Conservation (phyloP, 2,888 invertebrate genomes). For the Ochropacha duplaris region DNA sequence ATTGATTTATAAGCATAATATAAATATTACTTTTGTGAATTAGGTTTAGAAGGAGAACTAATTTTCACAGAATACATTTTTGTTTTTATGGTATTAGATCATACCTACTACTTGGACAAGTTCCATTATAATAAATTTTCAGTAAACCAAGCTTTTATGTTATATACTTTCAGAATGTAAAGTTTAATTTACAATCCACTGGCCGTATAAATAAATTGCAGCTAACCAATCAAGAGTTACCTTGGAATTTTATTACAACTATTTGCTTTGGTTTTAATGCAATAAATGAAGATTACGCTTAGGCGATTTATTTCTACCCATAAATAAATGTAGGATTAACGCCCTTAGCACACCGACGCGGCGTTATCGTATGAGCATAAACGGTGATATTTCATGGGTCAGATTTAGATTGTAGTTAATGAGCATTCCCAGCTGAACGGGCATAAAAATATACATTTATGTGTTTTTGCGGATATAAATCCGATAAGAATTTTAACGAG, state of each 20-base stretch:
- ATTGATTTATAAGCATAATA: too few relatives aligned
- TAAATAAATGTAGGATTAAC: slow-evolving; percentile 6
- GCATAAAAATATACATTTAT: background rate
- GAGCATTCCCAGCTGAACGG: background rate
- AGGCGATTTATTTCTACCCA: slow-evolving; percentile 2
- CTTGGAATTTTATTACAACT: background rate
- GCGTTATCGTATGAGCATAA: slow-evolving; percentile 2
- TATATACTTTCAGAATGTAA: background rate
- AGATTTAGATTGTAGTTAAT: background rate
- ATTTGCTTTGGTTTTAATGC: slow-evolving; percentile 1
- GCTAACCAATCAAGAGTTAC: background rate
- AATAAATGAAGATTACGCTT: slow-evolving; percentile 4
- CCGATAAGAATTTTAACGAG: too few relatives aligned
- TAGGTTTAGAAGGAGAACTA: too few relatives aligned
- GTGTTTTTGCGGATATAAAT: background rate
- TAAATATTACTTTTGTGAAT: too few relatives aligned
- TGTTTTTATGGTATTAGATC: too few relatives aligned
- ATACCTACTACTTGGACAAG: too few relatives aligned
- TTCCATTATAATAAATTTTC: background rate
- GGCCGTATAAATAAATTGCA: background rate
- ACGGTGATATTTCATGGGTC: background rate
- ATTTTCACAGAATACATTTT: too few relatives aligned
- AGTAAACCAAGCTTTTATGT: background rate
- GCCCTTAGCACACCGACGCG: slow-evolving; percentile 3
- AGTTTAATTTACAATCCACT: background rate